phyloP scores from a whole-genome alignment of 2,113 vertebrate species.

The Apus apus region DNA sequence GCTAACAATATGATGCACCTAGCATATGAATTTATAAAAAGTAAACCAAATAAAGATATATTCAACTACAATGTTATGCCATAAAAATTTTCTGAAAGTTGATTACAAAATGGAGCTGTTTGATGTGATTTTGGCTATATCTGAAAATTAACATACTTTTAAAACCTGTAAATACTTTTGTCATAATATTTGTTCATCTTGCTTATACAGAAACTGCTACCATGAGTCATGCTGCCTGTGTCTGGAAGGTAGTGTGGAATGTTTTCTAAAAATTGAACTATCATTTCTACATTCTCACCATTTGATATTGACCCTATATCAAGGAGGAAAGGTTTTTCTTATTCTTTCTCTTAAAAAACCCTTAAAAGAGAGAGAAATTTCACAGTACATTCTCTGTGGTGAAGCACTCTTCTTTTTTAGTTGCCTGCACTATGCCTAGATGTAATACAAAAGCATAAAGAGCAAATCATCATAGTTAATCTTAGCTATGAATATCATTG shows the following conservation, averaged over 20 bases:
- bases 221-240: neutral
- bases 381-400: neutral
- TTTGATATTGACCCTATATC: neutral
- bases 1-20: neutral
- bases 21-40: neutral
- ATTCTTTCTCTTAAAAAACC: neutral
- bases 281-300: neutral
- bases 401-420: neutral
- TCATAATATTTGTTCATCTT: neutral
- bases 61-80: neutral
- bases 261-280: neutral
- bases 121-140: neutral
- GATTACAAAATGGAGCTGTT: neutral
- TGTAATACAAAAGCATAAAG: neutral
- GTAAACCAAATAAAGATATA: neutral
- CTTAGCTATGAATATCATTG: neutral
- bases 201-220: neutral
- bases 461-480: neutral
- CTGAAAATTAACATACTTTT: neutral
- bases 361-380: neutral
- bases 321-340: neutral
- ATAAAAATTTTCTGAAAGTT: neutral
- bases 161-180: neutral
- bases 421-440: neutral
- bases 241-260: neutral